Base-by-base conservation (phyloP, 2,797 vertebrate genomes). In the Peromyscus nudipes region DNA sequence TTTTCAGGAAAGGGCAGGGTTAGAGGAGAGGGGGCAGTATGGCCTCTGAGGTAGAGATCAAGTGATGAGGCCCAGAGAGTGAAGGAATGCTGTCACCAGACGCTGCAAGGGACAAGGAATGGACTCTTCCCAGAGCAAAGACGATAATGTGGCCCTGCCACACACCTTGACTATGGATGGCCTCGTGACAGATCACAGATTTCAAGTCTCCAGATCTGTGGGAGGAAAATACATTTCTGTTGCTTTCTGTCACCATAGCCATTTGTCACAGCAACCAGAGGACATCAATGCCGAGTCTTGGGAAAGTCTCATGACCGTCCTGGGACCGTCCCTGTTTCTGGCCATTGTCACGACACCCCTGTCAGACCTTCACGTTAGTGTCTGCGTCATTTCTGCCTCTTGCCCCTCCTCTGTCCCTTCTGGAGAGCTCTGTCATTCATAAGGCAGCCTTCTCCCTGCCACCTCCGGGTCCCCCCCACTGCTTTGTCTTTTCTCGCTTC, bases 291-390 rank as follows among this genome's bases (percentile, higher is more conserved):
- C 16, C n/a, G 8, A 11, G 21, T n/a, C 10, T 16, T 62, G 65
- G 80, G 57, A 89, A 46, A 82, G 27, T 27, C 67, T 65, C 4
- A 0, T 16, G n/a, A 16, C 21, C 75, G 46, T 52, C 10, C 64
- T 5, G 1, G 14, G 43, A 71, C 23, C 60, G 17, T 86, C 8
- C 2, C 31, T 23, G 31, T 2, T 7, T 43, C 86, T 25, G 67
- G 40, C n/a, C 0, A 0, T 60, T 21, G 64, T 81, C 73, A 29
- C 17, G 69, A 75, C 25, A 57, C 27, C 13, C 31, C 1, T 12
- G 1, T 52, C 23, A 25, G 88, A 60, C 11, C 19, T 23, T 7
- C 4, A 31, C 12, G 9, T 10, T 46, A 75, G 40, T 65, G 55
- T 73, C 46, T 55, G n/a, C 1, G 0, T 27, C 62, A 25, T 80